These are phyloP conservation scores for Pristionchus mayeri DNA, from an alignment of 2,888 invertebrate genomes.

Conservation along the genomic window DNA sequence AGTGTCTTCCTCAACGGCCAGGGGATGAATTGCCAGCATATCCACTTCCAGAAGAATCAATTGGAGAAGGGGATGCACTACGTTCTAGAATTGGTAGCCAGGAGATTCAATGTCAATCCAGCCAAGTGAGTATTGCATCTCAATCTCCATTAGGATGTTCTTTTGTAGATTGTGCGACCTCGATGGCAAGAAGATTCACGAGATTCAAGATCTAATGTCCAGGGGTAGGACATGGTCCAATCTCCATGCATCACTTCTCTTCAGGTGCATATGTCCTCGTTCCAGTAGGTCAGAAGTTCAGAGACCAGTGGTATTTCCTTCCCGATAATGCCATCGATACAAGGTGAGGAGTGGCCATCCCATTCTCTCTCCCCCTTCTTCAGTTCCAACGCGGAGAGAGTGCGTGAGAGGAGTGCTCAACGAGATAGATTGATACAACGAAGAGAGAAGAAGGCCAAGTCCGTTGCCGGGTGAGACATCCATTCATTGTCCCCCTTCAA, in stretches of 20 bases:
- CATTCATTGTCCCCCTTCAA: background rate
- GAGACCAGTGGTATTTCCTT: conserved; percentile 73
- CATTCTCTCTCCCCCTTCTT: background rate
- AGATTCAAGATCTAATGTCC: conserved; percentile 69
- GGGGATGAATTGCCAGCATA: conserved; percentile 69
- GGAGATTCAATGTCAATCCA: conserved; percentile 67
- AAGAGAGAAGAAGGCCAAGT: conserved; percentile 52
- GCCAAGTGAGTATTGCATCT: conserved; percentile 50
- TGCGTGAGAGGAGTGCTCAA: conserved; percentile 67
- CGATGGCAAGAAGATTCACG: conserved; percentile 65
- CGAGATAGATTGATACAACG: conserved; percentile 65
- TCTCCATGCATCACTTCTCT: background rate
- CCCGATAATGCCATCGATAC: conserved; percentile 74
- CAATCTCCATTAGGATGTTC: background rate
- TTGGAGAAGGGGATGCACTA: conserved; percentile 70
- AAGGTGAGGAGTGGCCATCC: conserved; percentile 53
- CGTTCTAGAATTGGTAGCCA: conserved; percentile 67
- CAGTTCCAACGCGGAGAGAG: conserved; percentile 59
- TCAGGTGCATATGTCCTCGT: conserved; percentile 69
- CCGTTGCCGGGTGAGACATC: background rate
- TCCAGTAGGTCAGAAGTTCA: conserved; percentile 69
- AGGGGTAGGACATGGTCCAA: conserved; percentile 52
- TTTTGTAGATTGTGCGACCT: conserved; percentile 65
- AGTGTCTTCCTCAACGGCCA: conserved; percentile 72
- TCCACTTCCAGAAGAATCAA: conserved; percentile 68